Percentiles rank a stretch among this genome's conserved stretches.
Conservation (phyloP, 2,888 invertebrate species). For the Pardosa pseudoannulata region DNA sequence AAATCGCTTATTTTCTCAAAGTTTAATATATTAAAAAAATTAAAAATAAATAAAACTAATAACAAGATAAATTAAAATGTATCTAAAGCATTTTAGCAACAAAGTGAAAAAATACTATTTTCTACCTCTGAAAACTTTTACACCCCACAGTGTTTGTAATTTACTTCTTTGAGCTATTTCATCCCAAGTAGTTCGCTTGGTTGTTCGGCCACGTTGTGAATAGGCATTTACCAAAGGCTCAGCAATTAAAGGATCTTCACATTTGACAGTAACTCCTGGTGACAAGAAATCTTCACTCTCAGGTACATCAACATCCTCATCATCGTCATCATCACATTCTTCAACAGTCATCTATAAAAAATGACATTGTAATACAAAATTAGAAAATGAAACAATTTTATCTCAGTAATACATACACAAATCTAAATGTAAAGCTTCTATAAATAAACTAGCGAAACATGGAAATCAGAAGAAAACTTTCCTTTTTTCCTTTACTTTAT, state of each 20-base stretch:
- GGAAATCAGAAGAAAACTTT: no score
- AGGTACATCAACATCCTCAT: slow-evolving; percentile 14
- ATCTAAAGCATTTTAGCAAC: no score
- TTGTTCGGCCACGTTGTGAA: slow-evolving; percentile 63
- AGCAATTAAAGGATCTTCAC: slow-evolving; percentile 39
- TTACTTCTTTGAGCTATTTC: slow-evolving; percentile 72
- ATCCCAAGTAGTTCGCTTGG: slow-evolving; percentile 70
- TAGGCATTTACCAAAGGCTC: slow-evolving; percentile 48
- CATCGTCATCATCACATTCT: slow-evolving; percentile 49
- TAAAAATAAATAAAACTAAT: no score
- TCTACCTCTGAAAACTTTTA: slow-evolving; percentile 69
- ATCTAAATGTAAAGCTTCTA: no score
- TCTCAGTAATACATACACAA: no score
- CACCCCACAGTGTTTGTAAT: slow-evolving; percentile 71
- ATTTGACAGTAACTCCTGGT: slow-evolving; percentile 28
- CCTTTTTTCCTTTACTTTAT: no score
- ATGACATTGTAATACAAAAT: background rate
- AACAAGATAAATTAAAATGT: no score
- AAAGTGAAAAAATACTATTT: background rate
- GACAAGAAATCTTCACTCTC: slow-evolving; percentile 35
- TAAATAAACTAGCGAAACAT: no score
- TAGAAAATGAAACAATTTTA: background rate
- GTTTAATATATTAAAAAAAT: no score
- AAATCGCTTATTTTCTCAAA: no score
- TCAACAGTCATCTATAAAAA: slow-evolving; percentile 65